phyloP scores from a whole-genome alignment of 2,888 invertebrate genomes.

The Ornithoptera alexandrae region DNA sequence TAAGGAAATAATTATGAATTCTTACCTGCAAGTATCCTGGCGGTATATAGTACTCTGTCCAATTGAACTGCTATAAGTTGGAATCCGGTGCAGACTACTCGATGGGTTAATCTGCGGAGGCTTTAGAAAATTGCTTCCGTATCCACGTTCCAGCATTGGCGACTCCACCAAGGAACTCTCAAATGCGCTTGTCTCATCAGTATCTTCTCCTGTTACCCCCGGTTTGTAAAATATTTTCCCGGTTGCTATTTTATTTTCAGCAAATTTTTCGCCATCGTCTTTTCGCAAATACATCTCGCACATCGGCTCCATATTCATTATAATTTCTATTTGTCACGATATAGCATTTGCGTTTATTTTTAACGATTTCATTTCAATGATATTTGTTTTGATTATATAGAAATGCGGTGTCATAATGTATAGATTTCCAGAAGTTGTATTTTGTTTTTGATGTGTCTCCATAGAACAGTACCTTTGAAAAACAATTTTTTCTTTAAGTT shows the following conservation, averaged over 20 bases:
- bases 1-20: background rate
- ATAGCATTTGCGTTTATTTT: slow-evolving; percentile 37
- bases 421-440: background rate
- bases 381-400: background rate
- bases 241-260: slow-evolving; percentile 50
- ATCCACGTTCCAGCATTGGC: slow-evolving; percentile 62
- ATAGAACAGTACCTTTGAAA: slow-evolving; percentile 15
- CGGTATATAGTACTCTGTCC: slow-evolving; percentile 77
- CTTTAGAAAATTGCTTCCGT: slow-evolving; percentile 54
- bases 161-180: slow-evolving; percentile 70
- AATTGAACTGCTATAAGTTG: slow-evolving; percentile 81
- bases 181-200: slow-evolving; percentile 71
- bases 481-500: background rate
- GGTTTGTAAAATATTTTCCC: slow-evolving; percentile 76
- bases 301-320: slow-evolving; percentile 53
- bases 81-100: slow-evolving; percentile 78
- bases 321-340: slow-evolving; percentile 48
- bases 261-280: slow-evolving; percentile 50
- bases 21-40: slow-evolving; percentile 79
- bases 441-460: slow-evolving; percentile 4
- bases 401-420: slow-evolving; percentile 16
- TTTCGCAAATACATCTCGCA: slow-evolving; percentile 64
- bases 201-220: slow-evolving; percentile 69
- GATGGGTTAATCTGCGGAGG: slow-evolving; percentile 60
- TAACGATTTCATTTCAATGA: slow-evolving; percentile 14